A percentile compares a stretch with the other conserved stretches of the same genome.
Conservation (phyloP, 2,888 invertebrate genomes). For the Tethea ocularis region DNA sequence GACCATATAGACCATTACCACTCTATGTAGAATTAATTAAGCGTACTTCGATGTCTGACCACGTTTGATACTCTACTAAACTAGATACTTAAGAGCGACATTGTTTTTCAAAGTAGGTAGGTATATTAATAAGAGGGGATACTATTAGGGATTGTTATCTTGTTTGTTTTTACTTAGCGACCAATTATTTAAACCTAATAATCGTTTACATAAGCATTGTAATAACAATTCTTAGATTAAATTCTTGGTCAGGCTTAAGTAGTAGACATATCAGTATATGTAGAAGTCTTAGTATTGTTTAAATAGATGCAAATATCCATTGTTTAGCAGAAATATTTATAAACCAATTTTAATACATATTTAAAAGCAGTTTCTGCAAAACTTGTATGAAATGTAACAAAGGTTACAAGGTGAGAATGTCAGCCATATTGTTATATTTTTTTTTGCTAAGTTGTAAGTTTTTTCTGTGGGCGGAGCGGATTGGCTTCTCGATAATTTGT, state of each 20-base stretch:
- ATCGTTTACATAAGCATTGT: background rate
- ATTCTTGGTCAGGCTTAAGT: background rate
- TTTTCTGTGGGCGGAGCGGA: slow-evolving; percentile 76
- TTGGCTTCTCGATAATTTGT: slow-evolving; percentile 59
- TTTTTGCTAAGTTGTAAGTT: slow-evolving; percentile 42
- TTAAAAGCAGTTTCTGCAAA: background rate
- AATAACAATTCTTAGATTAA: background rate
- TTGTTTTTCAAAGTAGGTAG: background rate
- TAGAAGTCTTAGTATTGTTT: too few relatives aligned
- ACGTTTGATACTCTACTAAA: slow-evolving; percentile 21
- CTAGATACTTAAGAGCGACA: background rate
- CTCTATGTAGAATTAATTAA: slow-evolving; percentile 39
- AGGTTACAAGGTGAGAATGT: slow-evolving; percentile 21
- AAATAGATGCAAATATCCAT: too few relatives aligned
- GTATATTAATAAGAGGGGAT: background rate
- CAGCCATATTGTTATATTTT: slow-evolving; percentile 52
- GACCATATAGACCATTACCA: slow-evolving; percentile 34
- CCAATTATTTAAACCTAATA: background rate
- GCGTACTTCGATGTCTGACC: slow-evolving; percentile 28
- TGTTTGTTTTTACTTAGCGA: background rate
- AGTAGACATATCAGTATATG: too few relatives aligned
- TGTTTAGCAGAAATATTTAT: too few relatives aligned
- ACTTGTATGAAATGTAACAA: slow-evolving; percentile 4
- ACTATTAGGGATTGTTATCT: background rate
- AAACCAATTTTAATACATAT: background rate